Percentiles rank a stretch among this genome's conserved stretches.
Evolutionary conservation across 1,140 invertebrate genomes (phyloP).

Genomic region (Caenorhabditis tropicalis): DNA sequence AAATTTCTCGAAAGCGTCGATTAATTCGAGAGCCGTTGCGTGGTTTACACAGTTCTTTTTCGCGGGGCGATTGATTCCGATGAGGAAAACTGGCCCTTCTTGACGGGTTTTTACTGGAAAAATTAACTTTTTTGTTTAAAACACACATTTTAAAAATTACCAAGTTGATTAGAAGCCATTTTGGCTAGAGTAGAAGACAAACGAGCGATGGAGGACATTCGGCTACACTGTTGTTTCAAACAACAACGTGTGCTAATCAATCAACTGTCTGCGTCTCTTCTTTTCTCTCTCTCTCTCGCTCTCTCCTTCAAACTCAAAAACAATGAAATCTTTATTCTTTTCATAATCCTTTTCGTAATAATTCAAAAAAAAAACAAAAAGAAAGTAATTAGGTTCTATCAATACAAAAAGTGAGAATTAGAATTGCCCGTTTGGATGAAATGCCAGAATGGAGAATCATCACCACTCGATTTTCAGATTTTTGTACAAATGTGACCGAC

Average conservation of each 20-base stretch:
- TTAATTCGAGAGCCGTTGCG: conserved; percentile 78
- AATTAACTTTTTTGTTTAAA: neutral
- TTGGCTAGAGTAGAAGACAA: neutral
- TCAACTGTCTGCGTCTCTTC: neutral
- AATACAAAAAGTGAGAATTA: neutral
- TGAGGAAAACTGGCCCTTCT: conserved; percentile 77
- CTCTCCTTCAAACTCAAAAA: too few relatives aligned
- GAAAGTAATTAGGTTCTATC: neutral
- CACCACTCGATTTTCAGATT: conserved; percentile 67
- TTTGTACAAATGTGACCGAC: conserved; percentile 64
- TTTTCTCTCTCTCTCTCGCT: neutral
- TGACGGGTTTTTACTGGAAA: conserved; percentile 50
- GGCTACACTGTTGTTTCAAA: conserved; percentile 8
- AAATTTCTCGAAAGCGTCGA: conserved; percentile 80
- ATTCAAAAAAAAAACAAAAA: neutral
- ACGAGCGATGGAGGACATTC: neutral
- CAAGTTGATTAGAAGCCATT: neutral
- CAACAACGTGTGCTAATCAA: neutral
- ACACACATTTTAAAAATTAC: neutral
- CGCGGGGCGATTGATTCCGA: conserved; percentile 85
- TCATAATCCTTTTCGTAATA: too few relatives aligned
- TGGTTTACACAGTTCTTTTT: conserved; percentile 83
- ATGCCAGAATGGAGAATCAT: neutral
- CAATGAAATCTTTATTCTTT: too few relatives aligned
- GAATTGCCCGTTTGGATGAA: neutral